Base-by-base conservation (phyloP, 2,113 vertebrate genomes). In the Antigone vipio region DNA sequence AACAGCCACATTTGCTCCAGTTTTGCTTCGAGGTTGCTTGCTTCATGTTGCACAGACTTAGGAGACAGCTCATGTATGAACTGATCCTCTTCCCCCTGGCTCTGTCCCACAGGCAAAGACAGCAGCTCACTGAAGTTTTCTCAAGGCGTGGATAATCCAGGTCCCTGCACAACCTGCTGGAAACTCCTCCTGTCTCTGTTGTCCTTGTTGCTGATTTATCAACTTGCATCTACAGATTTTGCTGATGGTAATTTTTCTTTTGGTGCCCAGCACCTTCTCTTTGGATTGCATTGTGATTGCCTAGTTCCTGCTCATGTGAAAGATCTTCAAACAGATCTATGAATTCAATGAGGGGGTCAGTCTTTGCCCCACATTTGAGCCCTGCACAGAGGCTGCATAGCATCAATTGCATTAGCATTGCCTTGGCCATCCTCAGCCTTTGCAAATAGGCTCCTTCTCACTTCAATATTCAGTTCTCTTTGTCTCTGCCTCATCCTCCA, bases 71-170 rank as follows among this genome's bases (percentile, higher is more conserved):
- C n/a, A 4, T 21, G 19, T 35, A 14, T 17, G 34, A 80, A 32
- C 56, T 11, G 60, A 49, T 50, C 55, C 35, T 45, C 32, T 56
- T 80, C 20, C n/a, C 67, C n/a, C 10, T 14, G 38, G 47, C 58
- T 67, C 68, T 75, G 62, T 55, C 47, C 76, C 22, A 19, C 19
- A 3, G 0, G 1, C 18, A 27, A 35, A 64, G 30, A 42, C 50
- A 45, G 84, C 68, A 56, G 45, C 63, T 69, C 44, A 6, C 18
- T 26, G 64, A 50, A 82, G 32, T 38, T 72, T 38, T 76, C 56
- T 78, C 52, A 2, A 1, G 0, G 1, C 0, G 1, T 7, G 59
- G 55, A 22, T 44, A 44, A 88, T 9, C 50, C 76, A 86, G 18
- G 8, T 29, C 56, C 42, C 60, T 69, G 24, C 35, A 67, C 53